Percentiles rank a stretch among this genome's conserved stretches.
Conservation (phyloP, 2,113 vertebrate genomes). For the Toxostoma redivivum region DNA sequence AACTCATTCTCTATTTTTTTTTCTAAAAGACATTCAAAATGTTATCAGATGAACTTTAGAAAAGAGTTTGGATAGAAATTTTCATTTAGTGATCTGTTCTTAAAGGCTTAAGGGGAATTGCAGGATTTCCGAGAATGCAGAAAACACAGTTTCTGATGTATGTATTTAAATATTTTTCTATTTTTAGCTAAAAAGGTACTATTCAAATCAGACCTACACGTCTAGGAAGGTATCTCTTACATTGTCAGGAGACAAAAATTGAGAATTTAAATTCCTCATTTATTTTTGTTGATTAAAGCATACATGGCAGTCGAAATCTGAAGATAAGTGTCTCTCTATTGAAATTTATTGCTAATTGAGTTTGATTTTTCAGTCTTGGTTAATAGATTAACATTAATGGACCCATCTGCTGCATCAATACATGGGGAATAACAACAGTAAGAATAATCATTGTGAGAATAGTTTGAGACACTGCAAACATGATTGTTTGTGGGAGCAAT, state of each 20-base stretch:
- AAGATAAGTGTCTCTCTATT: constrained; percentile 7
- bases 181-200: background rate
- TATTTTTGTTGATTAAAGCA: background rate
- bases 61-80: background rate
- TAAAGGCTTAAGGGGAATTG: background rate
- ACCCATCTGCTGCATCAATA: constrained; percentile 48
- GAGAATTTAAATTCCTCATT: background rate
- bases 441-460: constrained; percentile 41
- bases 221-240: background rate
- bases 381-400: constrained; percentile 67
- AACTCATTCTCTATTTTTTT: background rate
- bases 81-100: background rate
- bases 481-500: background rate
- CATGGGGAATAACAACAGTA: background rate
- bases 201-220: background rate
- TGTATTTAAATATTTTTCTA: background rate
- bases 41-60: background rate
- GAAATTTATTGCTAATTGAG: constrained; percentile 53
- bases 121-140: background rate
- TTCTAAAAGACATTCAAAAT: background rate
- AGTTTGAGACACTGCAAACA: constrained; percentile 9
- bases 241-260: background rate
- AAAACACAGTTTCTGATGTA: background rate
- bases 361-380: constrained; percentile 56
- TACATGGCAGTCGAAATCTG: background rate